Evolutionary conservation across 2,797 vertebrate species (phyloP), one percentile per base, ranked within the genome.

Genomic region (Muscicapa striata): DNA sequence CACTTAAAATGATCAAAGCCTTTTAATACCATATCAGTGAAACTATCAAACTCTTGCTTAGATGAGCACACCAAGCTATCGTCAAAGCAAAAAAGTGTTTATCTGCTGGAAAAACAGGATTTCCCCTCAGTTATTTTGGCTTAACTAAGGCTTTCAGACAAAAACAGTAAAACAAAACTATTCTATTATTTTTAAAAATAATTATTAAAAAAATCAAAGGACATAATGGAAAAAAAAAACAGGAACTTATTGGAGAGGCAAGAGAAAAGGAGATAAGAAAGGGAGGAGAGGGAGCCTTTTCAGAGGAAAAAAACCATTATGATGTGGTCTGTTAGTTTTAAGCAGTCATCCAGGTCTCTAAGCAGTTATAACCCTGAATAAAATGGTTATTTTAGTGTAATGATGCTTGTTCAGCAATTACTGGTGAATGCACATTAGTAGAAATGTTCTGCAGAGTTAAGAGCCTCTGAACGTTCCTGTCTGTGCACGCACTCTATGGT

Each of bases 11-110:
- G 3, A 87, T 27, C 24, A 16, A 79, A 91, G 63, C 16, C 62
- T 90, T 96, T 96, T 91, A 86, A 92, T 84, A 93, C 51, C 2
- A 0, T 81, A 83, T 5, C 20, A 94, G 64, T 36, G 63, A 87
- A 94, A 91, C 64, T 75, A 93, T 89, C 86, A 92, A 70, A 86
- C 78, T 68, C 58, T 67, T 94, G 70, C 89, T 96, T 83, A 93
- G 72, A 91, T 75, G 91, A 93, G 94, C 57, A 91, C 41, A 80
- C 52, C 59, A 92, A 89, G 61, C 41, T 67, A 62, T 10, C 93
- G 77, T 97, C 93, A 96, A 96, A 97, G 91, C 91, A 67, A 83
- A 67, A 67, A 68, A 11, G 1, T 40, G 84, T 45, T 64, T 80
- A 43, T 22, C 36, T 62, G 54, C 49, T 84, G 32, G 36, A 84